Percentiles rank a stretch among this genome's conserved stretches.
phyloP scores from a whole-genome alignment of 2,797 vertebrate species.

The Catharus ustulatus region DNA sequence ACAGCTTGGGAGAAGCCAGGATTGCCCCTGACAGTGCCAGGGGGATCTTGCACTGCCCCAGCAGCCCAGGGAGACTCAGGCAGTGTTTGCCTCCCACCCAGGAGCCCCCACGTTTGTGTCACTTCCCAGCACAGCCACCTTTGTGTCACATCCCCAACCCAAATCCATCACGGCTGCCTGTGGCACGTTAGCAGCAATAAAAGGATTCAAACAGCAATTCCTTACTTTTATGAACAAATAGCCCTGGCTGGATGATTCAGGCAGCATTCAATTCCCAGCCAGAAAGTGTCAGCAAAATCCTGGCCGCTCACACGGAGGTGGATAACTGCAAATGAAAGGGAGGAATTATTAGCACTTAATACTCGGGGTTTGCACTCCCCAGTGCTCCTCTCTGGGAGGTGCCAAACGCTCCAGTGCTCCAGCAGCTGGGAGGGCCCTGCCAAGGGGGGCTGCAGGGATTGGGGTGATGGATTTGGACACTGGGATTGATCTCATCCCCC shows the following conservation, averaged over 20 bases:
- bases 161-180: background rate
- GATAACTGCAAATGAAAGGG: conserved; percentile 58
- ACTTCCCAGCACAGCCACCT: background rate
- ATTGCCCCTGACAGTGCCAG: background rate
- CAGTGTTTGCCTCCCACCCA: background rate
- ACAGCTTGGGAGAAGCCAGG: background rate
- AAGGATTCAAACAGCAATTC: conserved; percentile 60
- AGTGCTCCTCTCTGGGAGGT: background rate
- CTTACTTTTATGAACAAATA: conserved; percentile 65
- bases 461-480: background rate
- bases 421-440: background rate
- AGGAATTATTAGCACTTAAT: conserved; percentile 61
- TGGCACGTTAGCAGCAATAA: conserved; percentile 39
- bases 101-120: background rate
- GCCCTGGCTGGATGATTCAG: conserved; percentile 66
- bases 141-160: background rate
- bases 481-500: rapidly evolving
- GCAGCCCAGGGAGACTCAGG: background rate
- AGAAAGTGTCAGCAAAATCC: conserved; percentile 59
- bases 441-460: background rate
- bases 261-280: conserved; percentile 50
- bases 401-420: background rate
- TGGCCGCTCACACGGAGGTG: conserved; percentile 31
- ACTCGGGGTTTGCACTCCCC: conserved; percentile 1
- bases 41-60: background rate